Conservation (phyloP, 2,797 vertebrate genomes). For the Ispidina lecontei region DNA sequence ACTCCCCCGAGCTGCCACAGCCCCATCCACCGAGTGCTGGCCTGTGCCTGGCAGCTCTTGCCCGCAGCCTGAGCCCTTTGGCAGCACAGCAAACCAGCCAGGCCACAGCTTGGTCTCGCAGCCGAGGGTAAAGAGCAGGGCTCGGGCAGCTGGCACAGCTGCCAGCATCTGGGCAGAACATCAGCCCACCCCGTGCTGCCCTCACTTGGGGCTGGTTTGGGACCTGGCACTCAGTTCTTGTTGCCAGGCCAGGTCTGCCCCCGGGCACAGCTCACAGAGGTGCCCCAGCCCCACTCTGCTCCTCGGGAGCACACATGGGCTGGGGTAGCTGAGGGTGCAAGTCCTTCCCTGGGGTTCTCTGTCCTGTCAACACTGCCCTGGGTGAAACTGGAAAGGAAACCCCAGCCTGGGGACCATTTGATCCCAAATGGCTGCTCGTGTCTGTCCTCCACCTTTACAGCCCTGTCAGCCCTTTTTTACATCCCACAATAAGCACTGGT, state of each 20-base stretch:
- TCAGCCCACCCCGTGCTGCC: fast-evolving
- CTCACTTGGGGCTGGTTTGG: fast-evolving
- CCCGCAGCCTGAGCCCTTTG: not conserved
- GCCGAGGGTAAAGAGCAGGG: not conserved
- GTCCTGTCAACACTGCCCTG: not conserved
- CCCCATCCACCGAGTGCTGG: not conserved
- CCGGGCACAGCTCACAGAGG: not conserved
- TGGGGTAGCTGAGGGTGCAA: not conserved
- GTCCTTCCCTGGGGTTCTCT: not conserved
- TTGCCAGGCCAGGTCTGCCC: not conserved
- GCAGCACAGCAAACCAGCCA: not conserved
- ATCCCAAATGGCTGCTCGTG: not conserved
- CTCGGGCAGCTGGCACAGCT: not conserved
- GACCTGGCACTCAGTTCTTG: not conserved
- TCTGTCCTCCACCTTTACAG: not conserved
- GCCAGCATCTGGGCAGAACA: fast-evolving
- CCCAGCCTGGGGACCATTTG: not conserved
- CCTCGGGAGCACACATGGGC: fast-evolving
- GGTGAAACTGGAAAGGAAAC: not conserved
- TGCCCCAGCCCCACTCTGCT: not conserved
- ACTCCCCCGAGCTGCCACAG: fast-evolving
- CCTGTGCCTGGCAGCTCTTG: not conserved
- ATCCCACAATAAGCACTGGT: not conserved
- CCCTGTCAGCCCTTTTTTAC: not conserved
- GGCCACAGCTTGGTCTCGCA: not conserved